Evolutionary conservation across 2,888 invertebrate genomes (phyloP), one percentile per base, ranked within the genome.

Genomic region (Clunio marinus): DNA sequence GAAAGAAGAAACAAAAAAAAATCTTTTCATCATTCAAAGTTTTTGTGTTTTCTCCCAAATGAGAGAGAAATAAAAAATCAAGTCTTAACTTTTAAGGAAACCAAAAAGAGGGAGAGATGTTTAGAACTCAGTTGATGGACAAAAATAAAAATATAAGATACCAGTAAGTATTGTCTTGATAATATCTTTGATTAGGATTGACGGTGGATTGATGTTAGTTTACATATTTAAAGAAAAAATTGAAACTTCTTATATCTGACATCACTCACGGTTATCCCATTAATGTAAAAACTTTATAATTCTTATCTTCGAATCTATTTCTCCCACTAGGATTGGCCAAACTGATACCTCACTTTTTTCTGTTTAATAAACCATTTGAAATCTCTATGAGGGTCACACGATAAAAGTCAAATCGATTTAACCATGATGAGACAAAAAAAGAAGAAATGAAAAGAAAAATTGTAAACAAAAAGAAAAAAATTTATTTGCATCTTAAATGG

Each of bases 311-410:
- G 17, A 20, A 32, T 35, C 35, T 2, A 20, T 22, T 13, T 7
- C 66, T 7, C 68, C 70, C 63, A 27, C 71, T 70, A 74, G 74
- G 71, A 73, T 69, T 71, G 71, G 72, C 72, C 73, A 73, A 72
- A 41, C n/a, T 73, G 71, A 73, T 74, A 73, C 73, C 74, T 73
- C 74, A 74, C 72, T 51, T 17, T 20, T 71, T 73, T 71, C 70
- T 72, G 72, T 73, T 72, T 71, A 73, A 71, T 73, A 70, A 70
- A 70, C 51, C 17, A 51, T 20, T 20, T 20, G 20, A 51, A 51
- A 17, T 20, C 8, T 17, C 17, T 8, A 51, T 20, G 8, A 20
- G 51, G 17, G n/a, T n/a, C n/a, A n/a, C n/a, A n/a, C n/a, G n/a
- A n/a, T n/a, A 51, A 22, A 17, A 51, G 20, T 20, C 51, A 51